A percentile compares a stretch with the other conserved stretches of the same genome.
Evolutionary conservation across 2,113 vertebrate genomes (phyloP).

Genomic region (Garra rufa): DNA sequence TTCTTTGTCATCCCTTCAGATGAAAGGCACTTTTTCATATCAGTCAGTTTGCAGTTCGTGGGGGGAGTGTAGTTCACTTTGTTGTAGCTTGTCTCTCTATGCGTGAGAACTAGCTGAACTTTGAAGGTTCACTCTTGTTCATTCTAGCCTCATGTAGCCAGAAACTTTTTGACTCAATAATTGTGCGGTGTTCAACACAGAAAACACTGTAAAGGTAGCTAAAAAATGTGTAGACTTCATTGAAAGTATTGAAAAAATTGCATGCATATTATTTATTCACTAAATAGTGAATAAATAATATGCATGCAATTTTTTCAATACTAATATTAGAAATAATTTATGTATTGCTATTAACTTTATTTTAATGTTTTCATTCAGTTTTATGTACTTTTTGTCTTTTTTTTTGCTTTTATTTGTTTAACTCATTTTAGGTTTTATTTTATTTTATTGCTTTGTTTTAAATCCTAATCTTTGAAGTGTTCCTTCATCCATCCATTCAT

Average conservation of each 20-base stretch:
- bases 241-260: not conserved
- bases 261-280: no score
- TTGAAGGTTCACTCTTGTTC: not conserved
- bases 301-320: no score
- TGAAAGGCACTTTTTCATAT: constrained; percentile 33
- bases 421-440: not conserved
- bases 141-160: constrained; percentile 4
- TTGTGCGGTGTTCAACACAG: not conserved
- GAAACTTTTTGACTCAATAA: not conserved
- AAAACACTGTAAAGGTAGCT: not conserved
- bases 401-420: not conserved
- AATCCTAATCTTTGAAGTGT: no score
- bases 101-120: not conserved
- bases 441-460: no score
- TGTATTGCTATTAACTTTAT: no score
- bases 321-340: no score
- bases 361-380: not conserved
- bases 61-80: constrained; percentile 11
- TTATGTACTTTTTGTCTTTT: not conserved
- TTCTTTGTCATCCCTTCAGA: constrained; percentile 37
- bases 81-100: not conserved
- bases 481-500: no score
- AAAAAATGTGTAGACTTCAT: not conserved
- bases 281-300: no score
- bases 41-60: not conserved